phyloP scores from a whole-genome alignment of 2,888 invertebrate species.

The Cosmorhoe ocellata region DNA sequence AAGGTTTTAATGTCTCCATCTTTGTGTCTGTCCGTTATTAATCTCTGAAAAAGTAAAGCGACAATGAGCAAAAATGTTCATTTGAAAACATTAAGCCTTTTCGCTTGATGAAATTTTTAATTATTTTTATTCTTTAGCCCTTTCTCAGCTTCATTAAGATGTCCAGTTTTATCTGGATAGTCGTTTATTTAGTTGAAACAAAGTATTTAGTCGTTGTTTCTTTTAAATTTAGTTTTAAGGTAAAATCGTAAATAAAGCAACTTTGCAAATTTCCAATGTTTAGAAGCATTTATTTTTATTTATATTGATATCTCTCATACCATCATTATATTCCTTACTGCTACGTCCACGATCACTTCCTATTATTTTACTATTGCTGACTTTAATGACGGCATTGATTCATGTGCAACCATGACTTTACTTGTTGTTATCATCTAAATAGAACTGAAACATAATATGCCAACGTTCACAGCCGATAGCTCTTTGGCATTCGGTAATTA shows the following conservation, averaged over 20 bases:
- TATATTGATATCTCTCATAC: no score
- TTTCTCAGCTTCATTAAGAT: slow-evolving; percentile 32
- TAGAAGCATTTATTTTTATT: neutral
- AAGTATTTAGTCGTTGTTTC: slow-evolving; percentile 22
- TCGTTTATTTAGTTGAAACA: slow-evolving; percentile 35
- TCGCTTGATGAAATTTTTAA: slow-evolving; percentile 62
- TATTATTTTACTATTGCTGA: no score
- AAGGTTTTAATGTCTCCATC: slow-evolving; percentile 73
- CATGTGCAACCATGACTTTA: neutral
- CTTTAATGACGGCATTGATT: neutral
- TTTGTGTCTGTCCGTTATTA: slow-evolving; percentile 69
- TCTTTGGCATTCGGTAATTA: slow-evolving; percentile 37
- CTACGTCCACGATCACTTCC: no score
- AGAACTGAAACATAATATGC: slow-evolving; percentile 30
- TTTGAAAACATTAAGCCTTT: slow-evolving; percentile 52
- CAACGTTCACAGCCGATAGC: slow-evolving; percentile 30
- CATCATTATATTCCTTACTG: no score
- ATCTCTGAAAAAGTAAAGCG: slow-evolving; percentile 64
- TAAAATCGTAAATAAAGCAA: neutral
- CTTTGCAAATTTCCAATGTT: neutral
- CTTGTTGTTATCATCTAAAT: slow-evolving; percentile 12
- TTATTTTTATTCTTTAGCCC: slow-evolving; percentile 43
- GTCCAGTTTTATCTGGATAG: slow-evolving; percentile 35
- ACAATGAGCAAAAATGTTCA: slow-evolving; percentile 59
- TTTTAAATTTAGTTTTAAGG: slow-evolving; percentile 18